Conservation (phyloP, 2,888 invertebrate species). For the Stictocephala bisonia region DNA sequence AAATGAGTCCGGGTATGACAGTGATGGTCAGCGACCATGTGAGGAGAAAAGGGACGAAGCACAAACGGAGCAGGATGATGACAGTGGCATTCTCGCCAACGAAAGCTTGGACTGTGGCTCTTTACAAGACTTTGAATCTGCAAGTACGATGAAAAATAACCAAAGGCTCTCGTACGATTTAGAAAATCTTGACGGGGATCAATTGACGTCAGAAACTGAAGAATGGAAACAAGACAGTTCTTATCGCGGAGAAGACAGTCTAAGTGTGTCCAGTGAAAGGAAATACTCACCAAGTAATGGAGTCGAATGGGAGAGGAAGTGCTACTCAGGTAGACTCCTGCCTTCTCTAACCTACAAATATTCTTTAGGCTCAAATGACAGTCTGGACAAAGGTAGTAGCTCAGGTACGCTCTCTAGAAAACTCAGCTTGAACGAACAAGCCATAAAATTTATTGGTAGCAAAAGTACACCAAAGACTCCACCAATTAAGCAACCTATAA, state of each 20-base stretch:
- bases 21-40: conserved; percentile 75
- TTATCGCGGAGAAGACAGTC: background rate
- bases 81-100: conserved; percentile 59
- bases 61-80: conserved; percentile 65
- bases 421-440: conserved; percentile 28
- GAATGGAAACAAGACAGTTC: conserved; percentile 27
- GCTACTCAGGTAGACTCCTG: conserved; percentile 48
- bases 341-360: conserved; percentile 45
- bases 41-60: conserved; percentile 70
- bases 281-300: conserved; percentile 2
- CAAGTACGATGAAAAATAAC: background rate
- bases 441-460: background rate
- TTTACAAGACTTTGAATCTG: conserved; percentile 24
- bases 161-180: conserved; percentile 11
- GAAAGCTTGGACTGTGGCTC: conserved; percentile 57
- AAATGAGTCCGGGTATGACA: conserved; percentile 86
- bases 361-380: conserved; percentile 17
- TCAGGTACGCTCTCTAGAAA: conserved; percentile 16
- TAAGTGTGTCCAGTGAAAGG: background rate
- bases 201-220: conserved; percentile 4
- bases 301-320: conserved; percentile 49
- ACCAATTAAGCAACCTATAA: conserved; percentile 3
- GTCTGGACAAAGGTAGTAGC: conserved; percentile 18
- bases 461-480: background rate
- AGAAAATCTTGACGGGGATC: conserved; percentile 48